phyloP scores from a whole-genome alignment of 2,113 vertebrate species.

The Tetrax tetrax region DNA sequence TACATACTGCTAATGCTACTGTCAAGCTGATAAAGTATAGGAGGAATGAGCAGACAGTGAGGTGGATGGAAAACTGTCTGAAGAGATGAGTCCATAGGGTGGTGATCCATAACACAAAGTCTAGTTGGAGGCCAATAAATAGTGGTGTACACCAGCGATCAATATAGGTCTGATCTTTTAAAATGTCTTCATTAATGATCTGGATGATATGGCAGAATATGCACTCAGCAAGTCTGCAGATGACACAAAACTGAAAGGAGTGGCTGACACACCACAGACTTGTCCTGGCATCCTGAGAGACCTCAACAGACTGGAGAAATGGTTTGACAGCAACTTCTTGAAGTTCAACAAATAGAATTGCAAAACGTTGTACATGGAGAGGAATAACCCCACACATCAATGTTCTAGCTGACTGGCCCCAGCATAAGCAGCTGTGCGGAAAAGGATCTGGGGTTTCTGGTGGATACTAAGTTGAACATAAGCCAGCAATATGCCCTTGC shows the following conservation, averaged over 20 bases:
- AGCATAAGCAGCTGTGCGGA: not conserved
- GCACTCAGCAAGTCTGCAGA: not conserved
- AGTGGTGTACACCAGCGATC: not conserved
- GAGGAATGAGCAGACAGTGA: not conserved
- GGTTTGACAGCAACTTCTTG: not conserved
- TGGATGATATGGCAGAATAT: not conserved
- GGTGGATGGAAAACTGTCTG: not conserved
- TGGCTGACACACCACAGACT: no score
- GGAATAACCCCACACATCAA: not conserved
- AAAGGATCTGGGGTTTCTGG: not conserved
- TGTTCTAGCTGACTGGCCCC: not conserved
- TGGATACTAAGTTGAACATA: not conserved
- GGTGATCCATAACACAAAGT: not conserved
- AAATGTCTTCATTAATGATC: not conserved
- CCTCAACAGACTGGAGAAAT: no score
- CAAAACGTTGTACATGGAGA: not conserved
- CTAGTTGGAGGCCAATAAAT: not conserved
- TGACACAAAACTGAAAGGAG: not conserved
- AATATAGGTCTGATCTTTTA: not conserved
- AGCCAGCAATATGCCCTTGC: not conserved
- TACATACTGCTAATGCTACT: not conserved
- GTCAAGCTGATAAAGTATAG: not conserved
- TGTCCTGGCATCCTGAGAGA: no score
- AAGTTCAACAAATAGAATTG: not conserved
- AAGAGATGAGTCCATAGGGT: not conserved